phyloP scores from a whole-genome alignment of 1,140 invertebrate species.

The Rhagoletis pomonella region DNA sequence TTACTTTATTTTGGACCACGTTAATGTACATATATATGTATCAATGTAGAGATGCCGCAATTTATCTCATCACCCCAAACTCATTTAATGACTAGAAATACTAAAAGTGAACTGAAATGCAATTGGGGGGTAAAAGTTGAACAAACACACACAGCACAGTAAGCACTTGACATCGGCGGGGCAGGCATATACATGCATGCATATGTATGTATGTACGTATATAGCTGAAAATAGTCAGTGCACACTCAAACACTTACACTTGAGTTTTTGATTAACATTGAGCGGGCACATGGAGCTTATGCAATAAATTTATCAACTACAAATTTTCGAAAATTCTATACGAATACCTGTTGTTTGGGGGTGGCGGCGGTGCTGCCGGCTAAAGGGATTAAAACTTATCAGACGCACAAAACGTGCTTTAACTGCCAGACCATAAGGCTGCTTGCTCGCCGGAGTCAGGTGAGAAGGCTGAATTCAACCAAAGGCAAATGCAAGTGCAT shows the following conservation, averaged over 20 bases:
- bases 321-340: constrained; percentile 45
- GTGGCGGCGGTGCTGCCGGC: constrained; percentile 21
- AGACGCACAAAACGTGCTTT: constrained; percentile 30
- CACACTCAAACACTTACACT: background rate
- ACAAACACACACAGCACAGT: background rate
- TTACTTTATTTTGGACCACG: no score
- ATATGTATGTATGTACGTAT: background rate
- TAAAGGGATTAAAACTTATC: constrained; percentile 51
- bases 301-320: constrained; percentile 52
- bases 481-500: background rate
- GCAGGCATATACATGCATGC: background rate
- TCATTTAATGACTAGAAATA: constrained; percentile 13
- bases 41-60: background rate
- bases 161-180: no score
- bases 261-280: constrained; percentile 14
- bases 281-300: constrained; percentile 35
- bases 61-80: constrained; percentile 2
- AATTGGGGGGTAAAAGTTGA: background rate
- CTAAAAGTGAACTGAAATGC: constrained; percentile 33
- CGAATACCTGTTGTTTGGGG: background rate
- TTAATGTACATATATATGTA: background rate
- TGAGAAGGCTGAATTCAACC: background rate
- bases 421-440: background rate
- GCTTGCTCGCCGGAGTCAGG: background rate
- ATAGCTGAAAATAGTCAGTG: background rate